phyloP scores from a whole-genome alignment of 1,140 invertebrate species.

The Thalassaphorura encarpata region DNA sequence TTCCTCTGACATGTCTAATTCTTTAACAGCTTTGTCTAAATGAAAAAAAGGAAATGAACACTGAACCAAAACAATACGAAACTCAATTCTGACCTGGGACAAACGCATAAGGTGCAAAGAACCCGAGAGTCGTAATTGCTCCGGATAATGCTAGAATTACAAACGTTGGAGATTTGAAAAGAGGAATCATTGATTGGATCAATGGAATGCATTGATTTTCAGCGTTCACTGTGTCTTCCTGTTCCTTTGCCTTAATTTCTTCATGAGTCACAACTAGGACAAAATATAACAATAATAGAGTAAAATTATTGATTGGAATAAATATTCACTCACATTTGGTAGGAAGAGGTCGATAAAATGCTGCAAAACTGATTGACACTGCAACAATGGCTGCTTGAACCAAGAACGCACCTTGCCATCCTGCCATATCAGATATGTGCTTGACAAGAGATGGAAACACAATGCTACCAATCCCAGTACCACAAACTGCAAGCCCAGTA shows the following conservation, averaged over 20 bases:
- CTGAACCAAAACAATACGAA: not conserved
- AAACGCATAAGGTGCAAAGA: conserved; percentile 18
- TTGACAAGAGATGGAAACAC: not conserved
- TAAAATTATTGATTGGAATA: too few relatives aligned
- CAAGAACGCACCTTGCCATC: conserved; percentile 8
- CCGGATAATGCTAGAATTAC: conserved; percentile 15
- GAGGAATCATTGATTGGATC: conserved; percentile 2
- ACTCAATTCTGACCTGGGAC: conserved; percentile 4
- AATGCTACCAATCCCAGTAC: conserved; percentile 19
- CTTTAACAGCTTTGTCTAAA: not conserved
- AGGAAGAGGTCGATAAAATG: conserved; percentile 2
- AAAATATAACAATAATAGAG: too few relatives aligned
- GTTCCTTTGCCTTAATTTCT: too few relatives aligned
- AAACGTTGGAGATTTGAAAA: conserved; percentile 15
- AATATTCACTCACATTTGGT: conserved; percentile 3
- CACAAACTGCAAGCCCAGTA: conserved; percentile 24
- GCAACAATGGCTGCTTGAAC: not conserved
- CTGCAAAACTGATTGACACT: not conserved
- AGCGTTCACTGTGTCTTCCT: too few relatives aligned
- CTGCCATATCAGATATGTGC: not conserved
- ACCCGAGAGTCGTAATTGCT: conserved; percentile 20
- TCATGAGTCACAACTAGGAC: too few relatives aligned
- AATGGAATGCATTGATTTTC: too few relatives aligned
- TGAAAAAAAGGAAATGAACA: not conserved
- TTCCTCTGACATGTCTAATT: not conserved